phyloP scores from a whole-genome alignment of 2,797 vertebrate species.

The Chrysolophus pictus region DNA sequence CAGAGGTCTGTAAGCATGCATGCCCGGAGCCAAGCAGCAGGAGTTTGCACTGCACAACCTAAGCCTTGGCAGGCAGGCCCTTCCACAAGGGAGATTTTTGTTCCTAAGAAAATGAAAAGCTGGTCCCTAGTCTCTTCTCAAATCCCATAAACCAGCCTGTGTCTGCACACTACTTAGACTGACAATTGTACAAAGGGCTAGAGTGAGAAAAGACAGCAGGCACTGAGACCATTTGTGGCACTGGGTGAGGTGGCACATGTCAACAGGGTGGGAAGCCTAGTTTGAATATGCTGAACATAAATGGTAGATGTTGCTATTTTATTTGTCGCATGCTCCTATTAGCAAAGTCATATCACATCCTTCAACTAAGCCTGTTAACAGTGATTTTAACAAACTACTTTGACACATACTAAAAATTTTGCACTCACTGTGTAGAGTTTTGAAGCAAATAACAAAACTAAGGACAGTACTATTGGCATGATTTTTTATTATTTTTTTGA shows the following conservation, averaged over 20 bases:
- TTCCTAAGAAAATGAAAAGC: neutral
- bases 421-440: neutral
- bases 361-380: neutral
- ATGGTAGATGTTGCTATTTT: neutral
- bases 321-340: neutral
- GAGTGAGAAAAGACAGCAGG: rapidly evolving
- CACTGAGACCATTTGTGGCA: neutral
- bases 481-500: neutral
- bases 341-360: neutral
- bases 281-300: neutral
- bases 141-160: neutral
- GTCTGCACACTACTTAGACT: neutral
- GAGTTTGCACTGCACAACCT: neutral
- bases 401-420: neutral
- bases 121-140: neutral
- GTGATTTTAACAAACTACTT: neutral
- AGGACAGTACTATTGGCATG: neutral
- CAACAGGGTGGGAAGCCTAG: neutral
- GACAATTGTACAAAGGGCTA: rapidly evolving
- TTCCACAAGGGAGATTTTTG: neutral
- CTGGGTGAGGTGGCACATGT: neutral
- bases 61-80: neutral
- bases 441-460: slow-evolving; percentile 42
- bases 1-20: neutral
- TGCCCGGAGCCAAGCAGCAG: neutral